Percentiles rank a stretch among this genome's conserved stretches.
Evolutionary conservation across 2,113 vertebrate species (phyloP).

Genomic region (Tapirus terrestris): DNA sequence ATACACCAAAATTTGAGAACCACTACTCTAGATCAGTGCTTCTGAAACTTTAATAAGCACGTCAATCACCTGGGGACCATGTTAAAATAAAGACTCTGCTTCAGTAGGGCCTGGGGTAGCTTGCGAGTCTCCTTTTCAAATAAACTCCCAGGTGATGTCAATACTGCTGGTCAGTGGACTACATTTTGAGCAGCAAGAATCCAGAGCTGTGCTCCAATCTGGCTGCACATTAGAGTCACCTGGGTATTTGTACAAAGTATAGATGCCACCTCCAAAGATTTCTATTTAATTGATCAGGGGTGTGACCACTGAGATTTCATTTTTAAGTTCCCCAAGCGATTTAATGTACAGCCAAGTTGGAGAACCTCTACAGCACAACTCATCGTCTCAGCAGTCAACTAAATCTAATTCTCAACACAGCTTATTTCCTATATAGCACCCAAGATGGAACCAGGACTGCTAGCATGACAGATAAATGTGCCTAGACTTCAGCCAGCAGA

Average conservation of each 20-base stretch:
- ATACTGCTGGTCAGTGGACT: neutral
- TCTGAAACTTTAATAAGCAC: neutral
- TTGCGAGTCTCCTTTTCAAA: neutral
- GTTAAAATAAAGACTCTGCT: neutral
- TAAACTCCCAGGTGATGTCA: neutral
- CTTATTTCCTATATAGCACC: neutral
- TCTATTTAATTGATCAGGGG: neutral
- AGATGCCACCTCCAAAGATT: neutral
- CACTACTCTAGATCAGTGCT: neutral
- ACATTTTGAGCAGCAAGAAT: neutral
- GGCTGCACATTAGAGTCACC: neutral
- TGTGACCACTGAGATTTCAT: neutral
- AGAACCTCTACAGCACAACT: neutral
- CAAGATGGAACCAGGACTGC: neutral
- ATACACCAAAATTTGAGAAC: constrained; percentile 8
- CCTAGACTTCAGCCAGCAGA: neutral
- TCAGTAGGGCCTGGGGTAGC: neutral
- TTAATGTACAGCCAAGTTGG: neutral
- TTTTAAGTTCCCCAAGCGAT: neutral
- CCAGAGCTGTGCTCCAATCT: neutral
- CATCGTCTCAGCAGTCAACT: neutral
- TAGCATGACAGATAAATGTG: neutral
- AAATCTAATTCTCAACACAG: neutral
- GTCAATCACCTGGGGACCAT: neutral
- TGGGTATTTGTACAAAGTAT: neutral